A percentile compares a stretch with the other conserved stretches of the same genome.
Conservation (phyloP, 2,888 invertebrate species). For the Metallyticus violacea region DNA sequence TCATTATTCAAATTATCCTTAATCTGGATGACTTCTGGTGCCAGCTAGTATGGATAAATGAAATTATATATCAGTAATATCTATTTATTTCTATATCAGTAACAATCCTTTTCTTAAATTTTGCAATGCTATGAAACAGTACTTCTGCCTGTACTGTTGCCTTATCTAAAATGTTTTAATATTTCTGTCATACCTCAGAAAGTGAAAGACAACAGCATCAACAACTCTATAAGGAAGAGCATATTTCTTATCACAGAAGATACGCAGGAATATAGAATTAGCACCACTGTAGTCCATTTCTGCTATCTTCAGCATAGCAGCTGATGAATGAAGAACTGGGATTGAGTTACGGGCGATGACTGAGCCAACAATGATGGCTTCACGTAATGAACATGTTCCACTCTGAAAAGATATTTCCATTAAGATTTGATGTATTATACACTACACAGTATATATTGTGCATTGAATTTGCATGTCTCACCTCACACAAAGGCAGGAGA, state of each 20-base stretch:
- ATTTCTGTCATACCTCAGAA: slow-evolving; percentile 78
- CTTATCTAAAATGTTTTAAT: too few relatives aligned
- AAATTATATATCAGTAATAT: too few relatives aligned
- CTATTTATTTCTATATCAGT: too few relatives aligned
- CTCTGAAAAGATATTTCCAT: slow-evolving; percentile 56
- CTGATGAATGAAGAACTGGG: slow-evolving; percentile 92
- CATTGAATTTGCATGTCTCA: slow-evolving; percentile 38
- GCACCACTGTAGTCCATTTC: slow-evolving; percentile 98
- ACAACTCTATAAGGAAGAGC: slow-evolving; percentile 93
- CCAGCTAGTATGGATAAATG: too few relatives aligned
- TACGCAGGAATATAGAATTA: slow-evolving; percentile 89
- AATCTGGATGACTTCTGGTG: too few relatives aligned
- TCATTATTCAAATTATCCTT: too few relatives aligned
- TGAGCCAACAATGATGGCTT: slow-evolving; percentile 93
- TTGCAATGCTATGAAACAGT: too few relatives aligned
- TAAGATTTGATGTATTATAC: too few relatives aligned
- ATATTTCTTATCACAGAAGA: slow-evolving; percentile 96
- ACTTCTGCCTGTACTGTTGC: too few relatives aligned
- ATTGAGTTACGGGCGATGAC: slow-evolving; percentile 88
- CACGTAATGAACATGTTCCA: slow-evolving; percentile 90
- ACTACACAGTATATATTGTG: too few relatives aligned
- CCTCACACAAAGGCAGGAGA: slow-evolving; percentile 60
- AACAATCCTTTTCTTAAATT: too few relatives aligned
- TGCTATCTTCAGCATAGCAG: slow-evolving; percentile 91
- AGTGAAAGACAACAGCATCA: slow-evolving; percentile 93